Conservation (phyloP, 2,113 vertebrate genomes). For the Oostethus manadensis region DNA sequence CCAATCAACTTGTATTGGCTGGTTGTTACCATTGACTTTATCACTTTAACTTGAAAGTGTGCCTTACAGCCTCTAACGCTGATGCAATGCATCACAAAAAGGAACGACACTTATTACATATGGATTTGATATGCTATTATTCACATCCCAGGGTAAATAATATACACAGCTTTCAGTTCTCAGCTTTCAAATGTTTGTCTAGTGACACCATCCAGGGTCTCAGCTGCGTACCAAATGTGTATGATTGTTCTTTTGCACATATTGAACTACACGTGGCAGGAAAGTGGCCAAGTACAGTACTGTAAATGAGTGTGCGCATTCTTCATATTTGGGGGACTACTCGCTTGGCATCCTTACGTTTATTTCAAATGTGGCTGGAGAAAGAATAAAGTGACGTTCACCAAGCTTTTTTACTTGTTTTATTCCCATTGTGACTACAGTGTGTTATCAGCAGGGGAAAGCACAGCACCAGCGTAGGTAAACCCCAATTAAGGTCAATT, state of each 20-base stretch:
- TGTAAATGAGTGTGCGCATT: too few relatives aligned
- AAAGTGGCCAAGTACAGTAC: too few relatives aligned
- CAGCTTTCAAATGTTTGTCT: not conserved
- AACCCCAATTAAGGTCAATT: too few relatives aligned
- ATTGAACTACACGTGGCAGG: too few relatives aligned
- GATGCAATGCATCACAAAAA: too few relatives aligned
- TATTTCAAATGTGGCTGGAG: too few relatives aligned
- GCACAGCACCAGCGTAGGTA: not conserved
- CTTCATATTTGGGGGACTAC: too few relatives aligned
- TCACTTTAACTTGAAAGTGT: slow-evolving; percentile 37
- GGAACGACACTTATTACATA: too few relatives aligned
- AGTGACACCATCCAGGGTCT: slow-evolving; percentile 16
- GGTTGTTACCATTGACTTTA: slow-evolving; percentile 15
- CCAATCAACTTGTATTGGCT: slow-evolving; percentile 16
- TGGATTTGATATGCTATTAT: too few relatives aligned
- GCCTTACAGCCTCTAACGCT: slow-evolving; percentile 33
- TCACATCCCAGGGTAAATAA: not conserved
- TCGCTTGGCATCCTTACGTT: too few relatives aligned
- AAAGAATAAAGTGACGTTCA: too few relatives aligned
- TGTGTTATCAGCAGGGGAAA: slow-evolving; percentile 51
- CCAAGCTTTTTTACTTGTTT: too few relatives aligned
- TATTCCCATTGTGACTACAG: slow-evolving; percentile 25
- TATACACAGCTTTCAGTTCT: slow-evolving; percentile 19
- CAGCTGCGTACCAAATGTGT: slow-evolving; percentile 25
- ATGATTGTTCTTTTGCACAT: slow-evolving; percentile 35